Evolutionary conservation across 2,113 vertebrate species (phyloP).

Genomic region (Puffinus mauretanicus): DNA sequence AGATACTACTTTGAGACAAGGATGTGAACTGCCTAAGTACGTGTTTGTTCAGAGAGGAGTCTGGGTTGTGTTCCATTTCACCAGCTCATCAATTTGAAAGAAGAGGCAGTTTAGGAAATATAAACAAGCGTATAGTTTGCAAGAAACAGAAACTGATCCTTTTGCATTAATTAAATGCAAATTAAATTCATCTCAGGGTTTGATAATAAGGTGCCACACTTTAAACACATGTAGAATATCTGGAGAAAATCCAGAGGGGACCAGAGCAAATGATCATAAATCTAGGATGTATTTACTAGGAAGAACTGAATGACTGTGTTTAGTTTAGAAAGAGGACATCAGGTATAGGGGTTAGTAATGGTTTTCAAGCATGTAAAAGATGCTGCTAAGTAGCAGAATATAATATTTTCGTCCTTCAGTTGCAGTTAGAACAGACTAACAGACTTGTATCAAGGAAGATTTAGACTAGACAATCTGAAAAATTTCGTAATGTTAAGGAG

Average conservation of each 20-base stretch:
- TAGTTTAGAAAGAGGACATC: background rate
- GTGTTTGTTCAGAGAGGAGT: background rate
- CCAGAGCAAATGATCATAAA: accelerated
- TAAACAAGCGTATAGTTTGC: background rate
- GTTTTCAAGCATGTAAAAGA: background rate
- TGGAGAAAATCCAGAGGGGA: background rate
- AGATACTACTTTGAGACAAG: background rate
- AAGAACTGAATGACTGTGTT: background rate
- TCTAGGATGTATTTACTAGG: background rate
- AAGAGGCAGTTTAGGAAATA: background rate
- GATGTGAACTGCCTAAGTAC: background rate
- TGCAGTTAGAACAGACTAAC: background rate
- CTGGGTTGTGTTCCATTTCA: background rate
- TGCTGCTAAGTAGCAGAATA: background rate
- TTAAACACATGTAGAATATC: background rate
- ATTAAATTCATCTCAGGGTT: background rate
- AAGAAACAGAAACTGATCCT: background rate
- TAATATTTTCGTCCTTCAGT: background rate
- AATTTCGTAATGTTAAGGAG: background rate
- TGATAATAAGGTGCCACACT: background rate
- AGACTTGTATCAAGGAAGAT: background rate
- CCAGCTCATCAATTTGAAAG: background rate
- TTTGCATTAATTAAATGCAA: background rate
- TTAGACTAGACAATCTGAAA: background rate
- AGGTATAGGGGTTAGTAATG: background rate